Evolutionary conservation across 2,113 vertebrate genomes (phyloP).

Genomic region (Zosterops lateralis): DNA sequence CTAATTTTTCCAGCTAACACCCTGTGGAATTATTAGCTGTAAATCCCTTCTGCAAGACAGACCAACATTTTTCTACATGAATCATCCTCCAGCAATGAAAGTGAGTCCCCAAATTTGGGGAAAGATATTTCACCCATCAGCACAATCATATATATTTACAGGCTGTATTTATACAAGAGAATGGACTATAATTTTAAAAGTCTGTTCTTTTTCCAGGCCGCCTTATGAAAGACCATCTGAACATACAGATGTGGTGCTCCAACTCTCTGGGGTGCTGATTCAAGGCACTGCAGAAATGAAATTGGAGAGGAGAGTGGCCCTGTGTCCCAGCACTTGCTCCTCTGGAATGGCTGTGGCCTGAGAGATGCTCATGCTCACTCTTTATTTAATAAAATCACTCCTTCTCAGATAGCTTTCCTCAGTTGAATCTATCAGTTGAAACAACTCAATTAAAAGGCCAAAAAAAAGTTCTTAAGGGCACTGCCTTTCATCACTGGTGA

Average conservation of each 20-base stretch:
- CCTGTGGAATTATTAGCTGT: background rate
- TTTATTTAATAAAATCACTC: background rate
- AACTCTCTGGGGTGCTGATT: background rate
- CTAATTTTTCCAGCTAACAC: background rate
- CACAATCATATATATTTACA: background rate
- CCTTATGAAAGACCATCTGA: background rate
- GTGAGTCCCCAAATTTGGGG: rapidly evolving
- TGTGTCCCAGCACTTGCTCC: background rate
- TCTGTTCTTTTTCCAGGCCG: background rate
- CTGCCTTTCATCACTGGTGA: background rate
- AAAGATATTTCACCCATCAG: background rate
- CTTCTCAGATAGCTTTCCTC: background rate
- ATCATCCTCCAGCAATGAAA: background rate
- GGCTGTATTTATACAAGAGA: background rate
- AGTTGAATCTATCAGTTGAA: background rate
- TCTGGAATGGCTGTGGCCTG: background rate
- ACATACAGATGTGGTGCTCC: background rate
- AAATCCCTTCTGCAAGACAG: background rate
- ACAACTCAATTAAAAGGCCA: conserved; percentile 38
- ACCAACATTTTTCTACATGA: background rate
- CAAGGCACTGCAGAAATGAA: background rate
- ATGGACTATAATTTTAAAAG: background rate
- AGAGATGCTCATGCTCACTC: background rate
- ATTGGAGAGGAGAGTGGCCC: background rate
- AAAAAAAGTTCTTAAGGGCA: background rate